Conservation (phyloP, 2,888 invertebrate species). For the Cybosia mesomella region DNA sequence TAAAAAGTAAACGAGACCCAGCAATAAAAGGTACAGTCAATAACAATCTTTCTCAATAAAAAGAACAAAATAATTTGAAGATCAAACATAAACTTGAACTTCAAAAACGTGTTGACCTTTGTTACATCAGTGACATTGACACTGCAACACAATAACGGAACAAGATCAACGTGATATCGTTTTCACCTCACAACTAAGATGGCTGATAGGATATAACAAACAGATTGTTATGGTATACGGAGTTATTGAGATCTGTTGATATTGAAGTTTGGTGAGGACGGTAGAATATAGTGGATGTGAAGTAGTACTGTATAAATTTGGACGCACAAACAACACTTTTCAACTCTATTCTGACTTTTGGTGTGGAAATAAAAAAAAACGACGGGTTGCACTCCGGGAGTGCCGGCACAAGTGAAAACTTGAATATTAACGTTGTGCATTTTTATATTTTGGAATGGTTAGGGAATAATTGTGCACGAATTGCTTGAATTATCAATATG, state of each 20-base stretch:
- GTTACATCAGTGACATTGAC: constrained; percentile 55
- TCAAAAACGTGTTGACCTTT: constrained; percentile 44
- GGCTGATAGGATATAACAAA: constrained; percentile 56
- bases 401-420: no score
- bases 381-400: no score
- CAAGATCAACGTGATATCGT: constrained; percentile 69
- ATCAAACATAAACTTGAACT: constrained; percentile 43
- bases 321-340: no score
- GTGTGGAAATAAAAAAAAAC: no score
- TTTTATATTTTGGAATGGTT: no score
- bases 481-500: no score
- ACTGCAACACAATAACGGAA: constrained; percentile 65
- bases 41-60: constrained; percentile 21
- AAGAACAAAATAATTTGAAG: constrained; percentile 25
- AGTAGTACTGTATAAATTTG: no score
- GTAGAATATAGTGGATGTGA: constrained; percentile 13
- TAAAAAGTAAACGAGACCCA: constrained; percentile 8
- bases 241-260: constrained; percentile 30
- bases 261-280: constrained; percentile 20
- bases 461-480: no score
- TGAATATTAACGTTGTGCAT: no score
- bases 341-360: no score
- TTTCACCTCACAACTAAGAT: constrained; percentile 65
- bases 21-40: constrained; percentile 17
- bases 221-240: constrained; percentile 36